Conservation (phyloP, 2,113 vertebrate species). For the Chaetorhynchus papuensis region DNA sequence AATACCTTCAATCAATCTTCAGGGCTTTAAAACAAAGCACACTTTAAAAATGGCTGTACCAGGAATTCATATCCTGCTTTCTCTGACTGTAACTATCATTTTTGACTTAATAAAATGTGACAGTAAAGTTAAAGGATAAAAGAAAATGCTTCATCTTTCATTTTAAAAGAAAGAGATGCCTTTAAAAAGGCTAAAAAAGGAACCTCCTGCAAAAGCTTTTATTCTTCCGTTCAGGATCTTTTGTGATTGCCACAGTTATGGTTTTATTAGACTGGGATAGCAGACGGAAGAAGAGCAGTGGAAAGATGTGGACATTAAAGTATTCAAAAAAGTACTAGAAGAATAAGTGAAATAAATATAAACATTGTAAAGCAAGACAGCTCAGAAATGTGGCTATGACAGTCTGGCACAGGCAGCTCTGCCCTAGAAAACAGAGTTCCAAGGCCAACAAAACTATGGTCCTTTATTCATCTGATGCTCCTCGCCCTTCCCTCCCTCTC, state of each 20-base stretch:
- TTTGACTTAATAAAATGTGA: constrained; percentile 52
- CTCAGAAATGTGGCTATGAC: background rate
- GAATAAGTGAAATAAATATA: constrained; percentile 50
- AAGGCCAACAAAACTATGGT: background rate
- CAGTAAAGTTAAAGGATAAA: constrained; percentile 61
- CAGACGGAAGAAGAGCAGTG: background rate
- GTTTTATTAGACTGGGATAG: constrained; percentile 11
- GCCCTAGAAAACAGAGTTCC: constrained; percentile 14
- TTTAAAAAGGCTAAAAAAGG: constrained; percentile 16
- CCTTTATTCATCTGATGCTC: background rate
- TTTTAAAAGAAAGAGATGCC: constrained; percentile 35
- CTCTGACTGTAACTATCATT: constrained; percentile 54
- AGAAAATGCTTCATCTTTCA: constrained; percentile 54
- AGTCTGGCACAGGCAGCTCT: constrained; percentile 12
- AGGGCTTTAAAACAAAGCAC: constrained; percentile 59
- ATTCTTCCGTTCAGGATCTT: background rate
- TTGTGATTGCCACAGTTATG: constrained; percentile 16
- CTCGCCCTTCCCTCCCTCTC: background rate
- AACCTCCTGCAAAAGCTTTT: constrained; percentile 28
- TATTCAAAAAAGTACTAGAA: background rate
- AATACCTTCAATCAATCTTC: constrained; percentile 61
- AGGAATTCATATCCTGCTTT: constrained; percentile 54
- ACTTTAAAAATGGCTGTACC: constrained; percentile 54
- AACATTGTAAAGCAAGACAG: constrained; percentile 41
- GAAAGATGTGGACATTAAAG: background rate